phyloP scores from a whole-genome alignment of 2,888 invertebrate genomes.

The Argyra leucocephala region DNA sequence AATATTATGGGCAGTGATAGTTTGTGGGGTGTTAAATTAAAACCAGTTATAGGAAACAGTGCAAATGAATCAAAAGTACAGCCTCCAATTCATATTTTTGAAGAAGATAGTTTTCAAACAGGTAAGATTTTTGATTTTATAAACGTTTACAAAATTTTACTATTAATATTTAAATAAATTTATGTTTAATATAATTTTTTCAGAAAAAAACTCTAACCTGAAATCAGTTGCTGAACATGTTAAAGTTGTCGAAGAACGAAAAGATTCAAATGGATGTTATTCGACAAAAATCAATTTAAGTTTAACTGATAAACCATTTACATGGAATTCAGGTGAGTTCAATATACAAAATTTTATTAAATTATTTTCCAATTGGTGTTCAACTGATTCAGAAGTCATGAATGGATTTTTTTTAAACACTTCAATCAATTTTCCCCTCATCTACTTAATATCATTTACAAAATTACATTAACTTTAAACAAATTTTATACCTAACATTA shows the following conservation, averaged over 20 bases:
- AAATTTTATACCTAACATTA: background rate
- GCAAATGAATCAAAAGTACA: conserved; percentile 22
- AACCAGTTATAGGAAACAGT: conserved; percentile 33
- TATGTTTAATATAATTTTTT: background rate
- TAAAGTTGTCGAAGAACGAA: conserved; percentile 44
- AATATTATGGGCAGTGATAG: conserved; percentile 46
- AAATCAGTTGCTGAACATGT: conserved; percentile 46
- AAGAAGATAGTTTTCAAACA: conserved; percentile 19
- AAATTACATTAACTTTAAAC: no score
- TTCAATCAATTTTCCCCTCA: background rate
- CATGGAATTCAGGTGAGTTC: conserved; percentile 35
- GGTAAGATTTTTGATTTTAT: no score
- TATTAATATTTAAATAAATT: conserved; percentile 17
- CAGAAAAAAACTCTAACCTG: conserved; percentile 13
- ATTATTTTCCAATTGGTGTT: background rate
- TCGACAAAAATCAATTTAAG: conserved; percentile 53
- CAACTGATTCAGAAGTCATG: no score
- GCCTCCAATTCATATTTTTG: conserved; percentile 22
- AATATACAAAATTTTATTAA: background rate
- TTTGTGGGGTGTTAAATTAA: conserved; percentile 48
- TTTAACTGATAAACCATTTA: conserved; percentile 30
- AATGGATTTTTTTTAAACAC: background rate
- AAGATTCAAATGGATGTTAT: conserved; percentile 43
- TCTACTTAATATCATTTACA: no score
- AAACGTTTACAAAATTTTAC: conserved; percentile 23